These are phyloP conservation scores for Sogatella furcifera DNA, from an alignment of 1,140 invertebrate species.

Conservation along the genomic window DNA sequence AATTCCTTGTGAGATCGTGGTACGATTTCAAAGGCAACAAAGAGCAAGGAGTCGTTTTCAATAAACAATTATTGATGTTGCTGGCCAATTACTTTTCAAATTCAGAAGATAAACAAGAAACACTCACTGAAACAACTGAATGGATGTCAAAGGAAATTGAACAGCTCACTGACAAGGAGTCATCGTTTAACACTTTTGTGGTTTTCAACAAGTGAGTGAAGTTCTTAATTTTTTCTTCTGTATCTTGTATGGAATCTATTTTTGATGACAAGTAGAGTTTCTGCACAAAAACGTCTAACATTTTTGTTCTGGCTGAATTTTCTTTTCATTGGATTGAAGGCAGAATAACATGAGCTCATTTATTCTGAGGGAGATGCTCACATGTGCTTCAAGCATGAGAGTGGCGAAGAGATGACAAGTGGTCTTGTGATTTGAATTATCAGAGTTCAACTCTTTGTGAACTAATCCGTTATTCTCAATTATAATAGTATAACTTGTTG, in stretches of 20 bases:
- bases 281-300: no score
- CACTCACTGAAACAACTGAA: conserved; percentile 13
- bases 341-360: no score
- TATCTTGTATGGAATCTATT: background rate
- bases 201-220: conserved; percentile 24
- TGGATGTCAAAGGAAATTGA: conserved; percentile 20
- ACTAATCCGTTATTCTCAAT: no score
- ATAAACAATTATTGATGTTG: conserved; percentile 39
- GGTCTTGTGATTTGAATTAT: no score
- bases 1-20: conserved; percentile 42
- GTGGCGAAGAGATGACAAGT: no score
- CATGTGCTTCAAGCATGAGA: no score
- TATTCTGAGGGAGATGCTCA: no score
- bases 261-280: no score
- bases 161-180: conserved; percentile 18
- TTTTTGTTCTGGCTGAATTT: no score
- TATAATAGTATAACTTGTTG: no score
- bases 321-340: no score
- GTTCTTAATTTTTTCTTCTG: background rate
- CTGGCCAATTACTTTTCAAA: conserved; percentile 18
- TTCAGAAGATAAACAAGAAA: conserved; percentile 11
- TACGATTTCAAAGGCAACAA: conserved; percentile 36
- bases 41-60: conserved; percentile 38
- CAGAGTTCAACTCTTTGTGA: no score
- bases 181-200: conserved; percentile 21